Base-by-base conservation (phyloP, 2,113 vertebrate genomes). In the Forbesichthys agassizii region DNA sequence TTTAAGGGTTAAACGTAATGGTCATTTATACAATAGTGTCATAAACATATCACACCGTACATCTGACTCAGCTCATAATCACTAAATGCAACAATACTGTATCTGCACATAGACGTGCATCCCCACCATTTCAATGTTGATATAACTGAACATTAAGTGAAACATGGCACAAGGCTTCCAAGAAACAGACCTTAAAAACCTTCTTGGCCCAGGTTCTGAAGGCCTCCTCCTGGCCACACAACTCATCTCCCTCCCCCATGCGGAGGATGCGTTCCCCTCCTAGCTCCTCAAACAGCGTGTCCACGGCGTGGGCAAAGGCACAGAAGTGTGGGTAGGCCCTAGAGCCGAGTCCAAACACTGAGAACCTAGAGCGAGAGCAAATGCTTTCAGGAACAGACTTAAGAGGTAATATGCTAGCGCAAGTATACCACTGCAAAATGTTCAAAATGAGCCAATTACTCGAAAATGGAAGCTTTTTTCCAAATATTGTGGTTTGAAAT, bases 151-250 rank as follows among this genome's bases (percentile, higher is more conserved):
- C 27, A 27, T 48, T 0, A 51, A 59, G 5, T 62, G 11, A 48
- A 69, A 48, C 7, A 27, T 27, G 13, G 48, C 18, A 49, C 71
- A 67, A 55, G 61, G 9, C 13, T 48, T 53, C 36, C 10, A 10
- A n/a, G 36, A 18, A 61, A 68, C 79, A 61, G 90, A 99, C 98
- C 98, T 99, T 98, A 84, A 99, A 98, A 83, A 99, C 98, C 83
- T 96, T 99, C 86, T 96, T 99, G 86, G 98, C 97, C 97, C 97
- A 99, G 61, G 96, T 98, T 88, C 97, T 93, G 92, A 99, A 99
- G 49, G 97, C 95, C 79, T 98, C 97, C 87, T 99, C 96, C 79
- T 99, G 98, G 69, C 97, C 97, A 1, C 98, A 99, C 75, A 99
- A 94, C 91, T 99, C 98, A 1, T 99, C 98, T 10, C 98, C 98